Percentiles rank a stretch among this genome's conserved stretches.
Conservation (phyloP, 2,113 vertebrate species). For the Gallinago media region DNA sequence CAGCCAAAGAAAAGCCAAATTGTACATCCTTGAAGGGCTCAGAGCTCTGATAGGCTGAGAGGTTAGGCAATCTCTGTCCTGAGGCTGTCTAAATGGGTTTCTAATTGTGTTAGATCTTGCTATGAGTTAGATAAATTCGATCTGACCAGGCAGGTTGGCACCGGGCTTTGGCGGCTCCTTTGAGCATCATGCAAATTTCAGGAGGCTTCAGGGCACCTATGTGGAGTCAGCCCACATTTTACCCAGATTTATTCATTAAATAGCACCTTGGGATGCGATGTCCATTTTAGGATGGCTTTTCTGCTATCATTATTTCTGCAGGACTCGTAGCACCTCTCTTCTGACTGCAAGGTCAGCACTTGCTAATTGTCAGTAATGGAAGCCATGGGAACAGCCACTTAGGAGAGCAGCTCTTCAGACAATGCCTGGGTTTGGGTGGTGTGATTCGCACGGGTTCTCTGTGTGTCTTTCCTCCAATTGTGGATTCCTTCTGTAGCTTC, state of each 20-base stretch:
- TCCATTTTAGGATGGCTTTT: conserved; percentile 50
- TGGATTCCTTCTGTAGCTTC: background rate
- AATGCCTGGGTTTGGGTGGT: background rate
- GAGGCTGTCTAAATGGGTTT: conserved; percentile 60
- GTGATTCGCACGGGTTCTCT: background rate
- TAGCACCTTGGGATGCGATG: conserved; percentile 42
- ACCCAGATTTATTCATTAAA: conserved; percentile 52
- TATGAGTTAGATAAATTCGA: conserved; percentile 58
- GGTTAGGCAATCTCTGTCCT: conserved; percentile 43
- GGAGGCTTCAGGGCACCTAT: conserved; percentile 59
- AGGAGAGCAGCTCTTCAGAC: background rate
- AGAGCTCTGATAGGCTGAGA: conserved; percentile 35
- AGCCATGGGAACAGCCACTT: background rate
- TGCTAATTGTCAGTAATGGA: background rate
- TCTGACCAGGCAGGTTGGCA: conserved; percentile 68
- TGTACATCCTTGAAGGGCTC: conserved; percentile 30
- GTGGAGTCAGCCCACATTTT: conserved; percentile 53
- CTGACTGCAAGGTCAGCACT: conserved; percentile 52
- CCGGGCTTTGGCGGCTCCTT: conserved; percentile 50
- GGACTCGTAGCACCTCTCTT: conserved; percentile 11
- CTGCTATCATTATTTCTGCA: conserved; percentile 48
- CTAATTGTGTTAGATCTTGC: conserved; percentile 59
- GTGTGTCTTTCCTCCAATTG: rapidly evolving
- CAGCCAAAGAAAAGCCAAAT: conserved; percentile 53
- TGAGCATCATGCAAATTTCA: conserved; percentile 61